Evolutionary conservation across 1,140 invertebrate species (phyloP).

Genomic region (Ostrea denselamellosa): DNA sequence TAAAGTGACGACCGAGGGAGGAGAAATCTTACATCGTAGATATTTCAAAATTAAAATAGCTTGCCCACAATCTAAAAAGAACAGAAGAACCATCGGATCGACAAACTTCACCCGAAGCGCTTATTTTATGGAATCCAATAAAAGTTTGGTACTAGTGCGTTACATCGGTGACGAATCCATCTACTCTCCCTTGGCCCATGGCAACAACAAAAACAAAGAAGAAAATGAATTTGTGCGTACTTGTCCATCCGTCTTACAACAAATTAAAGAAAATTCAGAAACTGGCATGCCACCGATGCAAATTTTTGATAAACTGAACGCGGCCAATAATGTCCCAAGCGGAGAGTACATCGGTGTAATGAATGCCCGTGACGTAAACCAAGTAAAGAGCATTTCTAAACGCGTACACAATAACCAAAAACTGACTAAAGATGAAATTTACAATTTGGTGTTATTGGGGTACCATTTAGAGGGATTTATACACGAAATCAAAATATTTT

Average conservation of each 20-base stretch:
- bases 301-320: neutral
- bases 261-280: neutral
- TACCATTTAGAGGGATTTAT: neutral
- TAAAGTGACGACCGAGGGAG: too few species aligned
- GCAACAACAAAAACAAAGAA: neutral
- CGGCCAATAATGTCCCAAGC: neutral
- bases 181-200: constrained; percentile 2
- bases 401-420: neutral
- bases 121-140: too few species aligned
- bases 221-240: neutral
- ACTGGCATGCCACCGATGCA: neutral
- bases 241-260: neutral
- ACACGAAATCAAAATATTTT: constrained; percentile 15
- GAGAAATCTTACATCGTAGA: too few species aligned
- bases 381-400: neutral
- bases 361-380: constrained; percentile 21
- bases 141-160: too few species aligned
- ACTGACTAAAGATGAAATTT: constrained; percentile 46
- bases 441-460: neutral
- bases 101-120: too few species aligned
- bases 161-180: too few species aligned
- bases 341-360: neutral
- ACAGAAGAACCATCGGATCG: too few species aligned
- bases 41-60: too few species aligned
- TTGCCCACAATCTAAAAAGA: too few species aligned